Evolutionary conservation across 2,888 invertebrate species (phyloP).

Genomic region (Cheilosia vulpina): DNA sequence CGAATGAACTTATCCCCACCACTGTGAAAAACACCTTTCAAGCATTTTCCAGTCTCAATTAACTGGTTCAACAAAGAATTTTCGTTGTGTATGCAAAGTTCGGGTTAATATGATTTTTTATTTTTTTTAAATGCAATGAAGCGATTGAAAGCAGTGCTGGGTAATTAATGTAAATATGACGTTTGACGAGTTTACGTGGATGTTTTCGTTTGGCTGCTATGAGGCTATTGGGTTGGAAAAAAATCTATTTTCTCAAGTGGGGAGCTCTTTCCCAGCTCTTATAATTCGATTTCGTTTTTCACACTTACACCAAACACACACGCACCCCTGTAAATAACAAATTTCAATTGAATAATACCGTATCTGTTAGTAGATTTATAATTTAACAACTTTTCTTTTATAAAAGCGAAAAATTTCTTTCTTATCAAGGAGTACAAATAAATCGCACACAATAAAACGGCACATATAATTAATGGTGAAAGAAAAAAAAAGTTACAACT

Average conservation of each 20-base stretch:
- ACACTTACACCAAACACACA: conserved; percentile 21
- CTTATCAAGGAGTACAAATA: conserved; percentile 30
- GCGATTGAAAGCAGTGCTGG: conserved; percentile 3
- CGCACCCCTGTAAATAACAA: conserved; percentile 6
- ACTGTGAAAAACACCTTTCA: conserved; percentile 36
- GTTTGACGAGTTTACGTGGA: conserved; percentile 71
- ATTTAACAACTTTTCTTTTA: conserved; percentile 26
- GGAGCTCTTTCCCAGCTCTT: not conserved
- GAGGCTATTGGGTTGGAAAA: conserved; percentile 5
- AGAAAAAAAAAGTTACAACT: conserved; percentile 36
- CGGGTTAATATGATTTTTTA: conserved; percentile 14
- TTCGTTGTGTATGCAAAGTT: conserved; percentile 32
- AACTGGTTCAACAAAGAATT: conserved; percentile 22
- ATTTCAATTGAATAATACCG: not conserved
- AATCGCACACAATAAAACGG: conserved; percentile 31
- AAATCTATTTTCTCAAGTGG: conserved; percentile 22
- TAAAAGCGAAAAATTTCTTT: conserved; percentile 6
- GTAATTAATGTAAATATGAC: conserved; percentile 23
- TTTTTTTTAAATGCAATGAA: conserved; percentile 25
- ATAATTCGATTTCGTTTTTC: not conserved
- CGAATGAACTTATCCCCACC: conserved; percentile 43
- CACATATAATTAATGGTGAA: conserved; percentile 36
- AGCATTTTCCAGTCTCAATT: conserved; percentile 46
- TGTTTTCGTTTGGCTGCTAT: conserved; percentile 59
- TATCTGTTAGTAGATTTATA: not conserved